Base-by-base conservation (phyloP, 2,113 vertebrate species). In the Elaphurus davidianus region DNA sequence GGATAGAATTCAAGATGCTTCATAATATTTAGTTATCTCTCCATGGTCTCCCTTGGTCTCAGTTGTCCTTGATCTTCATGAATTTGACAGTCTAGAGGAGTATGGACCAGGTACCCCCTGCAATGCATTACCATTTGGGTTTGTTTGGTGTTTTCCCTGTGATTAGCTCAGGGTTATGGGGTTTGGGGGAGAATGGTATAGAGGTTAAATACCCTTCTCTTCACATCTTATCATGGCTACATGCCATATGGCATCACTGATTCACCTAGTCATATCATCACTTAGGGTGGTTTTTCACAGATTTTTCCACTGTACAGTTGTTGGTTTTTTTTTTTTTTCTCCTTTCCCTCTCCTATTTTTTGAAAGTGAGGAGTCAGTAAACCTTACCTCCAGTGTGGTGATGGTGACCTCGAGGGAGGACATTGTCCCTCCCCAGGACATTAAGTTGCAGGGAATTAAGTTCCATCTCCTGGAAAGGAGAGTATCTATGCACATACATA, bases 401-500 rank as follows among this genome's bases (percentile, higher is more conserved):
- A 19, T 12, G 12, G 25, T 50, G 57, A 14, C 7, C 7, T 55
- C 36, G 9, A 10, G 33, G 2, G 11, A 55, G 7, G 9, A 55
- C 21, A 3, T 55, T 36, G 1, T 59, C 15, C 11, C 0, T 47
- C 27, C 43, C 43, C 27, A 16, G 8, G 27, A 79, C 45, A 79
- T 79, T 47, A 47, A 79, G 76, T 78, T 30, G 2, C 6, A 52
- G 5, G 27, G 2, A 90, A 84, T 79, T 82, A 59, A 94, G 4
- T 5, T 54, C 74, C 14, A 74, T 27, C 23, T 93, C 50, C 50
- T 59, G 25, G 30, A 76, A 16, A 27, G 43, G 11, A 8, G 3
- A 19, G 1, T n/a, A n/a, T 85, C 21, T 50, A 10, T 3, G 14
- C 0, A 16, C 0, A 14, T 25, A 1, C 12, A 45, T 36, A 82